Percentiles rank a stretch among this genome's conserved stretches.
phyloP scores from a whole-genome alignment of 2,888 invertebrate species.

The Thecophora atra region DNA sequence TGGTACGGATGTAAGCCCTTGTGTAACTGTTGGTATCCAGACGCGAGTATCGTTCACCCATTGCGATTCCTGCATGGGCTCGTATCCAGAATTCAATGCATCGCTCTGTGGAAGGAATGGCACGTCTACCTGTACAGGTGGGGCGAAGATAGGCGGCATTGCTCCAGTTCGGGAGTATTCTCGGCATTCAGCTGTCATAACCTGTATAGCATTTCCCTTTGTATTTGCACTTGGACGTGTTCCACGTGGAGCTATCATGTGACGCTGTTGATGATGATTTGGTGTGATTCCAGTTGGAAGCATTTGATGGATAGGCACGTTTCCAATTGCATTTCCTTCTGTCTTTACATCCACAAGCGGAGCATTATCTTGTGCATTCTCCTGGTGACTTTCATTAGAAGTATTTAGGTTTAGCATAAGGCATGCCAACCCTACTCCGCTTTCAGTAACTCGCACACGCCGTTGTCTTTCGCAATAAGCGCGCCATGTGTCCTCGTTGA shows the following conservation, averaged over 20 bases:
- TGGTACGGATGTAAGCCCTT: constrained; percentile 76
- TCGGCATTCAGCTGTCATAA: constrained; percentile 90
- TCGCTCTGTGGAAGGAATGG: constrained; percentile 65
- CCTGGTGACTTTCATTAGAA: constrained; percentile 40
- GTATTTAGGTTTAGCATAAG: constrained; percentile 64
- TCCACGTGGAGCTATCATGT: constrained; percentile 53
- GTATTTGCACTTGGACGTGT: constrained; percentile 52
- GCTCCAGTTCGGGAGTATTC: constrained; percentile 79
- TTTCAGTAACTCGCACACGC: constrained; percentile 82
- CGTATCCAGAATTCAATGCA: constrained; percentile 70
- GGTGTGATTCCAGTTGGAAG: constrained; percentile 64
- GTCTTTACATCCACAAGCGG: constrained; percentile 33
- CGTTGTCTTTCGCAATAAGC: constrained; percentile 95
- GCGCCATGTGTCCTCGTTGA: constrained; percentile 99
- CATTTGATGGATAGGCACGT: constrained; percentile 53
- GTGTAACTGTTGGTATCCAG: constrained; percentile 75
- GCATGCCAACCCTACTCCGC: constrained; percentile 78
- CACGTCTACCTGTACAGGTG: constrained; percentile 60
- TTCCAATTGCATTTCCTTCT: constrained; percentile 42
- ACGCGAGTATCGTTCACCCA: constrained; percentile 72
- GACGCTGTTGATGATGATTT: constrained; percentile 47
- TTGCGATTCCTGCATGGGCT: constrained; percentile 78
- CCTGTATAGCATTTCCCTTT: constrained; percentile 87
- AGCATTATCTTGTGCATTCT: constrained; percentile 31
- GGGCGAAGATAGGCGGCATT: constrained; percentile 65